These are phyloP conservation scores for Catagonus wagneri DNA, from an alignment of 2,113 vertebrate species.

Conservation along the genomic window DNA sequence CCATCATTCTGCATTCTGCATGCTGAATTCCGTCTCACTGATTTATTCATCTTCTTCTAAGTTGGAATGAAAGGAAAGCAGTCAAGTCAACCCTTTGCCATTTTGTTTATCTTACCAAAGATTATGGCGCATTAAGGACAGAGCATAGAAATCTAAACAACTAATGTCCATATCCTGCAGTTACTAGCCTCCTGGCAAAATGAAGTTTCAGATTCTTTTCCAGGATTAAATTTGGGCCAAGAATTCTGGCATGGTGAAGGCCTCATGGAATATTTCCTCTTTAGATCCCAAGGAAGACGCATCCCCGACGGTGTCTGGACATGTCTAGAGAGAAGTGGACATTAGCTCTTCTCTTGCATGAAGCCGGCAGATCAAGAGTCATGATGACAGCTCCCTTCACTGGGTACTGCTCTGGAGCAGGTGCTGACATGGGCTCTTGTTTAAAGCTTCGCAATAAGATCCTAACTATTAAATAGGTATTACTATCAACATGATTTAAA, in stretches of 20 bases:
- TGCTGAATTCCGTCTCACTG: background rate
- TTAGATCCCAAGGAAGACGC: background rate
- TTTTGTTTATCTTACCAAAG: conserved; percentile 26
- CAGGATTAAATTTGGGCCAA: background rate
- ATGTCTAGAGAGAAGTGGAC: background rate
- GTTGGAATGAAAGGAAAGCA: background rate
- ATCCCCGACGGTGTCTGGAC: background rate
- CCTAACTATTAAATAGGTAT: background rate
- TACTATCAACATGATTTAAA: background rate
- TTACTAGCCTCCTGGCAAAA: background rate
- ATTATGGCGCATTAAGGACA: background rate
- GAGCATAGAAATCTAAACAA: background rate
- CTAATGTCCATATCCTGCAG: background rate
- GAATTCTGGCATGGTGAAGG: background rate
- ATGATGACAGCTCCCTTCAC: background rate
- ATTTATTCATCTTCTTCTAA: conserved; percentile 30
- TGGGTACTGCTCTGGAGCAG: background rate
- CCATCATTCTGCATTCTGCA: background rate
- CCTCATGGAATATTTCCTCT: background rate
- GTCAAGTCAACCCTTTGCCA: background rate
- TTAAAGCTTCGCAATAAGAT: background rate
- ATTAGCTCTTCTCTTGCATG: background rate
- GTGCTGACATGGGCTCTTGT: background rate
- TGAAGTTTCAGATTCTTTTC: conserved; percentile 50
- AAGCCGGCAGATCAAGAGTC: background rate